Base-by-base conservation (phyloP, 2,113 vertebrate genomes). In the Clarias gariepinus region DNA sequence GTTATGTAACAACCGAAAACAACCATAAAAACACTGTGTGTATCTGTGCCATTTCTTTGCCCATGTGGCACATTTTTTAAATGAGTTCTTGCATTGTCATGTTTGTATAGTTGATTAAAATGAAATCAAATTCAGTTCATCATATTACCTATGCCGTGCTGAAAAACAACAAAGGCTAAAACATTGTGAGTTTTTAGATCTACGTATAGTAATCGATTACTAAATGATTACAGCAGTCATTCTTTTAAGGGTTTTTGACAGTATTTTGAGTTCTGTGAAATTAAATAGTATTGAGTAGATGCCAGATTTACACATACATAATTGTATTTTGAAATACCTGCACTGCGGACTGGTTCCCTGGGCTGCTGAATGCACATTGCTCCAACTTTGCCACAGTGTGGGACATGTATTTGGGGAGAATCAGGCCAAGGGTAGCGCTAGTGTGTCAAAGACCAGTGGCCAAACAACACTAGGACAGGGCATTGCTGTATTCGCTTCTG, bases 371-470 rank as follows among this genome's bases (percentile, higher is more conserved):
- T 28, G 55, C 30, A 80, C 30, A 71, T 36, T 11, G 52, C 23
- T 58, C 77, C 53, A 86, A 73, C 85, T 86, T 81, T 81, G 55
- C 63, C 61, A 69, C 60, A 82, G 69, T 73, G 3, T 76, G 80
- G 11, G 47, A 47, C 68, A 53, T 63, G 33, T 86, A 33, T 82
- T 41, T 76, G 21, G 23, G 36, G 19, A 76, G 79, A 87, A 64
- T 82, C 68, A 55, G 86, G 86, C 30, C 68, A 86, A 73, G 79
- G 85, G 85, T 84, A 84, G 77, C 30, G n/a, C 12, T 47, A 79
- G 74, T 79, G 47, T 66, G 74, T 68, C 66, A 73, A 52, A 58
- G 52, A 55, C 13, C 78, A 66, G 55, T 2, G 19, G 58, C 58
- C 36, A 82, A 82, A 68, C 66, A 76, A 60, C n/a, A n/a, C n/a